Base-by-base conservation (phyloP, 2,113 vertebrate species). In the Sula dactylatra region DNA sequence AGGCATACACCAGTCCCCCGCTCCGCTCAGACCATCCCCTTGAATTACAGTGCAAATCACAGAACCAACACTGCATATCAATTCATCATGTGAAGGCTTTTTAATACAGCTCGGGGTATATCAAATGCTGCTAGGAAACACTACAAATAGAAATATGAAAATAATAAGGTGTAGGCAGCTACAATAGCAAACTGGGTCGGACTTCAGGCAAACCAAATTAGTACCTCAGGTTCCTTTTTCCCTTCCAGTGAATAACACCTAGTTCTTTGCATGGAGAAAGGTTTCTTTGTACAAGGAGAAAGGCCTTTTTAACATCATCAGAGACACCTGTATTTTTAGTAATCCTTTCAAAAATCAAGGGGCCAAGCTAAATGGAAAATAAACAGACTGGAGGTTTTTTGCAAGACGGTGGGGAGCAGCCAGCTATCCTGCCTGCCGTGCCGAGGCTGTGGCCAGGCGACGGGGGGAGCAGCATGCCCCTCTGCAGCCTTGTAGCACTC, bases 351-450 rank as follows among this genome's bases (percentile, higher is more conserved):
- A 80, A 85, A 93, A 58, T 10, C 17, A 62, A 45, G 31, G 26
- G 50, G 40, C 45, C 50, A 71, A 82, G 34, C 14, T 67, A 73
- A 32, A 71, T 1, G 11, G 24, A 47, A 56, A 61, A 87, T 54
- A 76, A 86, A 79, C 19, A 58, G 50, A 8, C 32, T 42, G 55
- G 12, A 45, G n/a, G 2, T 18, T 50, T 58, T 74, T 76, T 55
- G 47, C 27, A 58, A 62, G 65, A 4, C 9, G 2, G 5, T 8
- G 18, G 10, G 27, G 55, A 82, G 42, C 0, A 4, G 32, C 69
- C 3, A 2, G 2, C 32, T 22, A 19, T 45, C 49, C 22, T 0
- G 0, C 24, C 55, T 25, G 40, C 44, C 2, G 0, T 9, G 42
- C 5, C 4, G 4, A 24, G 8, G 17, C 54, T 19, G 19, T 4